These are phyloP conservation scores for Syrrhaptes paradoxus DNA, from an alignment of 2,113 vertebrate genomes.

Conservation along the genomic window DNA sequence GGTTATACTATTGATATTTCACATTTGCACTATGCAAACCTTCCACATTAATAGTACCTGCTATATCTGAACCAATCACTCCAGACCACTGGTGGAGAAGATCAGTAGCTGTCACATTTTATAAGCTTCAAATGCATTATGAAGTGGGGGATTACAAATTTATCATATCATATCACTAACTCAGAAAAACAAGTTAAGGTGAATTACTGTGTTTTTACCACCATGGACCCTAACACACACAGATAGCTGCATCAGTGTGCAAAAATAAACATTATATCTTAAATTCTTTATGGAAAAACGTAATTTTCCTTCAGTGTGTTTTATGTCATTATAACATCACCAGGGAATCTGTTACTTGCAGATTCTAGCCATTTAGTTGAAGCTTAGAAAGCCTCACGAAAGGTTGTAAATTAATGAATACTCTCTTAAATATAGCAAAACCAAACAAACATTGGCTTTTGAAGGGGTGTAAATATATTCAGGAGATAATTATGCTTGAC, in stretches of 20 bases:
- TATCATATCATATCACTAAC: neutral
- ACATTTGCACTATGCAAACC: neutral
- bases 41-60: neutral
- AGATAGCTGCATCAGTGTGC: neutral
- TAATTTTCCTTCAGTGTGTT: neutral
- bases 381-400: neutral
- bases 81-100: neutral
- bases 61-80: neutral
- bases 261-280: conserved; percentile 20
- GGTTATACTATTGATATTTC: neutral
- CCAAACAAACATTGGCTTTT: neutral
- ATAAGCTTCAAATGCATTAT: neutral
- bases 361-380: neutral
- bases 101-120: neutral
- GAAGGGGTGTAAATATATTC: conserved; percentile 26
- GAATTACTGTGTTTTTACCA: neutral
- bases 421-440: neutral
- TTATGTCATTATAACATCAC: conserved; percentile 22
- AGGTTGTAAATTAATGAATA: neutral
- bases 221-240: neutral
- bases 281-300: conserved; percentile 13
- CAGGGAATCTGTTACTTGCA: conserved; percentile 1
- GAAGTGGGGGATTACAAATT: neutral
- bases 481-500: conserved; percentile 24
- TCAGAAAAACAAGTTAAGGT: neutral